Percentiles rank a stretch among this genome's conserved stretches.
Evolutionary conservation across 2,888 invertebrate genomes (phyloP).

Genomic region (Ornithoptera priamus): DNA sequence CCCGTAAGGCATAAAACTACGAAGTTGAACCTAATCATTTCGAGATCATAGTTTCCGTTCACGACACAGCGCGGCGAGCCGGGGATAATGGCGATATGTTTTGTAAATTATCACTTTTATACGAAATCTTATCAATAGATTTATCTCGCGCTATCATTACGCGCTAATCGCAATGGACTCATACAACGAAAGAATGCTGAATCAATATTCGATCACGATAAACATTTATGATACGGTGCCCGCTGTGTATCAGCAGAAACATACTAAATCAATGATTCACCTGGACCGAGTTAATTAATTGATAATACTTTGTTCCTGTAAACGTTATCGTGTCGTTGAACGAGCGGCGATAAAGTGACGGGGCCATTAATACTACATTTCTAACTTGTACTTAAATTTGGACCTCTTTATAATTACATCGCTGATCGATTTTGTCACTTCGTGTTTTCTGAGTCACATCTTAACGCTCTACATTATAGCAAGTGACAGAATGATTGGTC

Average conservation of each 20-base stretch:
- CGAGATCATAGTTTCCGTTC: slow-evolving; percentile 52
- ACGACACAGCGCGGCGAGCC: slow-evolving; percentile 45
- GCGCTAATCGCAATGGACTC: slow-evolving; percentile 42
- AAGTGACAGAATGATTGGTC: no score
- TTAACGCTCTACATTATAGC: no score
- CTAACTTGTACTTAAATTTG: no score
- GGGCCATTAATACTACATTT: no score
- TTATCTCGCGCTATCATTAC: slow-evolving; percentile 32
- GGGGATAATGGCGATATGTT: slow-evolving; percentile 46
- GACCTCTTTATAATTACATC: no score
- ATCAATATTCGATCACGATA: slow-evolving; percentile 11
- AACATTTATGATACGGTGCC: slow-evolving; percentile 1
- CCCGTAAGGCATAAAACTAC: slow-evolving; percentile 51
- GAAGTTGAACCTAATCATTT: slow-evolving; percentile 48
- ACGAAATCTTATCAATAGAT: slow-evolving; percentile 50
- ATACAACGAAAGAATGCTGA: slow-evolving; percentile 32
- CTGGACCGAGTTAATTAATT: neutral
- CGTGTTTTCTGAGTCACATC: no score
- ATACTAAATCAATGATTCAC: slow-evolving; percentile 8
- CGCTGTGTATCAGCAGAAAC: neutral
- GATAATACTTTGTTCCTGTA: neutral
- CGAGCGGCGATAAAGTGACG: no score
- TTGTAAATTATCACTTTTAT: slow-evolving; percentile 50
- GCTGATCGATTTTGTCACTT: no score
- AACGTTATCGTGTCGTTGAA: no score